These are phyloP conservation scores for Hydrocynus forskahlii DNA, from an alignment of 2,797 vertebrate genomes.

Conservation along the genomic window DNA sequence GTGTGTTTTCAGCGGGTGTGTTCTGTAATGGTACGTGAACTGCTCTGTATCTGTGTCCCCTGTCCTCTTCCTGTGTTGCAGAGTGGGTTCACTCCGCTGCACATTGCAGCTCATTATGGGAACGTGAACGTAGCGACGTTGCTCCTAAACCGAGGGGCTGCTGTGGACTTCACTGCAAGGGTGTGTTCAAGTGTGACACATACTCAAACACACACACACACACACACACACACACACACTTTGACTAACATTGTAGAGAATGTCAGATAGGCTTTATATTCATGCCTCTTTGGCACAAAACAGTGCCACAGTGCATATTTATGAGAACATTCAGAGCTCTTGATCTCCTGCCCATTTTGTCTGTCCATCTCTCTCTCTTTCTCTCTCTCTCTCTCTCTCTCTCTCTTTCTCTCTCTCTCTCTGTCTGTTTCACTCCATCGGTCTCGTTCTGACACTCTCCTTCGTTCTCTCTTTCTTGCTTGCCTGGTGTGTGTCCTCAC, in stretches of 20 bases:
- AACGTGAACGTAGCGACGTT: conserved; percentile 97
- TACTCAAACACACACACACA: conserved; percentile 11
- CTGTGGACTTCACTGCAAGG: conserved; percentile 95
- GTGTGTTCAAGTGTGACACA: conserved; percentile 68
- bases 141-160: conserved; percentile 94
- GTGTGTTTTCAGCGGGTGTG: conserved; percentile 10
- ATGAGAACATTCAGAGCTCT: not conserved
- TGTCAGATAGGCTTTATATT: not conserved
- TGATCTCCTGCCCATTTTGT: not conserved
- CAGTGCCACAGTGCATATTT: not conserved
- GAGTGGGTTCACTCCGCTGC: conserved; percentile 97
- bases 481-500: too few relatives aligned
- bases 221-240: conserved; percentile 13
- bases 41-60: conserved; percentile 38
- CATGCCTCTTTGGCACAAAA: not conserved
- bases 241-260: not conserved
- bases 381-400: not conserved
- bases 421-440: not conserved
- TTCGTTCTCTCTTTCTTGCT: not conserved
- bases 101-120: conserved; percentile 97
- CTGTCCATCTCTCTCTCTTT: too few relatives aligned
- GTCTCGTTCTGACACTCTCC: not conserved
- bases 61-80: conserved; percentile 69
- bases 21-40: conserved; percentile 29
- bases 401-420: not conserved